Evolutionary conservation across 2,797 vertebrate species (phyloP), one percentile per base, ranked within the genome.

Genomic region (Pipistrellus pygmaeus): DNA sequence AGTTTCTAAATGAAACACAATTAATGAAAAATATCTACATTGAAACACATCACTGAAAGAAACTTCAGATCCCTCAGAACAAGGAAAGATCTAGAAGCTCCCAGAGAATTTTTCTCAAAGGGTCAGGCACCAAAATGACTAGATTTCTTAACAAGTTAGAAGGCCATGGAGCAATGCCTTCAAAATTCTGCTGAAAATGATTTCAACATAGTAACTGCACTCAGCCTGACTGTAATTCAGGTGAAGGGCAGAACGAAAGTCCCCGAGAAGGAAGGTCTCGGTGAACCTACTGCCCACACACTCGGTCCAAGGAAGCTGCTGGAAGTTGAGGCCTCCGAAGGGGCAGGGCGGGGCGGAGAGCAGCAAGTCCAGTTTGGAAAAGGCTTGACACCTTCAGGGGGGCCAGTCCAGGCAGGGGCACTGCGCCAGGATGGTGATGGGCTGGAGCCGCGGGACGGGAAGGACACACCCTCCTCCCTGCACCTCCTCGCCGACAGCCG

Each of bases 21-120:
- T 44, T 10, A 94, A 13, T 76, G 35, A 48, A 55, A 83, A 68
- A 87, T 30, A 23, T 66, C 27, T 72, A 17, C 18, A n/a, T 57
- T 86, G 51, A 91, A 87, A 81, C 17, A 62, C 15, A 62, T 41
- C 25, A 41, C 41, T 72, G 51, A 77, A 80, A 72, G 51, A 71
- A 85, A 77, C 72, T 72, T 82, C 53, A 87, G 38, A 91, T 84
- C 77, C 57, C 23, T 32, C 44, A 83, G n/a, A 41, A 75, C 73
- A 60, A 73, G 53, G 75, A 69, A 77, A 76, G 30, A 85, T 25
- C 27, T 62, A 32, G 73, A 93, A 86, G 55, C 38, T 69, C 53
- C 44, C 82, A 73, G 25, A 75, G 72, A 44, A 44, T 25, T 76
- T 27, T 51, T 84, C 27, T 77, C 66, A 57, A 82, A 93, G 35